Conservation (phyloP, 92 coral and sea anemone genomes). For the Porites evermanni region DNA sequence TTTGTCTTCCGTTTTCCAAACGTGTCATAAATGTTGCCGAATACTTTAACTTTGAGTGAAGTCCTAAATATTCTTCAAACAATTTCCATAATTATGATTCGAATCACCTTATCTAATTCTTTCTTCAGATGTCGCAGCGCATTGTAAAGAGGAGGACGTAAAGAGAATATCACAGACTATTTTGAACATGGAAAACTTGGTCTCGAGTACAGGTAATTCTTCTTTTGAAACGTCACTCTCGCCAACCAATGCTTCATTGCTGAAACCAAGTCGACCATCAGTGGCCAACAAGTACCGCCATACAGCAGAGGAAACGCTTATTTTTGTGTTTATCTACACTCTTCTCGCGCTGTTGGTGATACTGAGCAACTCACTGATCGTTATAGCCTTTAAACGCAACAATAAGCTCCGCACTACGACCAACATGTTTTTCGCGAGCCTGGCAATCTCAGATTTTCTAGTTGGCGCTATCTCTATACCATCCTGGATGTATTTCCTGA, state of each 20-base stretch:
- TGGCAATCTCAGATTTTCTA: constrained; percentile 63
- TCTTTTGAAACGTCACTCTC: neutral
- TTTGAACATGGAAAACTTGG: constrained; percentile 4
- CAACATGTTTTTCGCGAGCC: constrained; percentile 60
- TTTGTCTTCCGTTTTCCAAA: neutral
- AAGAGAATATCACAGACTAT: neutral
- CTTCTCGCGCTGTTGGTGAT: constrained; percentile 40
- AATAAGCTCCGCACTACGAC: constrained; percentile 58
- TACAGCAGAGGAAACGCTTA: constrained; percentile 36
- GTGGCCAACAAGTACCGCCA: constrained; percentile 21
- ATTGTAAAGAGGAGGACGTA: neutral
- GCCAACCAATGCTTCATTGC: neutral
- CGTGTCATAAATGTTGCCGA: neutral
- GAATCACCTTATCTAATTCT: neutral
- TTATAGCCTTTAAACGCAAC: constrained; percentile 50
- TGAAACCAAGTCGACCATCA: neutral
- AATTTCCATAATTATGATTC: neutral
- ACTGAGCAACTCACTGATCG: constrained; percentile 52
- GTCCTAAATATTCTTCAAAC: neutral
- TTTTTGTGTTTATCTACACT: constrained; percentile 31
- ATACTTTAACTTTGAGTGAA: neutral
- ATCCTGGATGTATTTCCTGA: constrained; percentile 55
- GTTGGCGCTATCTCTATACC: constrained; percentile 71
- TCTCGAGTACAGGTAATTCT: constrained; percentile 4
- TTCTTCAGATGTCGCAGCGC: neutral